A percentile compares a stretch with the other conserved stretches of the same genome.
Evolutionary conservation across 2,888 invertebrate species (phyloP).

Genomic region (Amblyjoppa proteus): DNA sequence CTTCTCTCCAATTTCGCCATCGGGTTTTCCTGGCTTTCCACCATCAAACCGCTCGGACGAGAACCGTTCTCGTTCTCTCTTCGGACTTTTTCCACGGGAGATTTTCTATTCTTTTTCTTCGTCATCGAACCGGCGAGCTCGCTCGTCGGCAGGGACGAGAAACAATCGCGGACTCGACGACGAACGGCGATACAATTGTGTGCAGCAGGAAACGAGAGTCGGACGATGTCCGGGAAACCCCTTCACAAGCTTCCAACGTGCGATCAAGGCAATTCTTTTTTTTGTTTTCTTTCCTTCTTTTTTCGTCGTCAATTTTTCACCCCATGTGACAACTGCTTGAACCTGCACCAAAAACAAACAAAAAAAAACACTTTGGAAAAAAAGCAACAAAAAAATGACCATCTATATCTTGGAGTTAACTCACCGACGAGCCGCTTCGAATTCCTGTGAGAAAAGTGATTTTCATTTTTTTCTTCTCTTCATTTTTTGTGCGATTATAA

Average conservation of each 20-base stretch:
- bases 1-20: conserved; percentile 13
- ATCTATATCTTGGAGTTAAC: conserved; percentile 9
- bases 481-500: conserved; percentile 6
- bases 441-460: conserved; percentile 68
- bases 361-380: conserved; percentile 19
- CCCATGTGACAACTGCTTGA: not conserved
- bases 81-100: conserved; percentile 26
- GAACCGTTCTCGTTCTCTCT: conserved; percentile 9
- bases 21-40: conserved; percentile 29
- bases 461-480: conserved; percentile 59
- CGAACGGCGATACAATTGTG: not conserved
- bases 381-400: not conserved
- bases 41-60: conserved; percentile 16
- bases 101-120: not conserved
- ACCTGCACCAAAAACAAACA: not conserved
- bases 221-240: not conserved
- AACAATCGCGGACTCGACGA: conserved; percentile 1
- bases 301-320: conserved; percentile 7
- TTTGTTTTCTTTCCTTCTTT: no score
- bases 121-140: conserved; percentile 8
- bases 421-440: conserved; percentile 22
- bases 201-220: not conserved
- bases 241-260: conserved; percentile 1
- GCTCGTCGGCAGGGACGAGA: conserved; percentile 3
- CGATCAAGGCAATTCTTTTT: not conserved